These are phyloP conservation scores for Caiman crocodilus DNA, from an alignment of 2,797 vertebrate genomes.

Conservation along the genomic window DNA sequence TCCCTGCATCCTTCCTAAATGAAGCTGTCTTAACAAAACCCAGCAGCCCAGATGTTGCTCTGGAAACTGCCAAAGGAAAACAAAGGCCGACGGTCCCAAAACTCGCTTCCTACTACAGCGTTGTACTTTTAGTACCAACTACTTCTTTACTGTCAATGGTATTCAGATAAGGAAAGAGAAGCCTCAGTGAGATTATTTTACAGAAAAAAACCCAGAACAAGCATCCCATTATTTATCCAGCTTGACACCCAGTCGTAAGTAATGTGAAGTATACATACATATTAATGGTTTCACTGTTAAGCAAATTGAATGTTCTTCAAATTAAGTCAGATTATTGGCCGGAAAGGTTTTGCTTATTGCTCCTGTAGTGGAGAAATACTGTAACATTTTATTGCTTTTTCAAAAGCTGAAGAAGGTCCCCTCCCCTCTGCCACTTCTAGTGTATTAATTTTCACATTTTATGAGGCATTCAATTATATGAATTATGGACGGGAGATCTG, in stretches of 20 bases:
- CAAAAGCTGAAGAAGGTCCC: conserved; percentile 4
- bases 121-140: not conserved
- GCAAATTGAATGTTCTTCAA: not conserved
- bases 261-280: not conserved
- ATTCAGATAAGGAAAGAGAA: not conserved
- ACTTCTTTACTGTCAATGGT: not conserved
- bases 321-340: conserved; percentile 18
- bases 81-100: not conserved
- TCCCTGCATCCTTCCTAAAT: too few relatives aligned
- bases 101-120: not conserved
- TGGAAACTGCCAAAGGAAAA: not conserved
- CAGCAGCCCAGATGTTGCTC: not conserved
- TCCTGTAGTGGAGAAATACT: not conserved
- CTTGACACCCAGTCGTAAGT: not conserved
- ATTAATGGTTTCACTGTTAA: not conserved
- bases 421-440: conserved; percentile 1
- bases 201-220: not conserved
- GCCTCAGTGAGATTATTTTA: not conserved
- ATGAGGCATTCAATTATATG: conserved; percentile 50
- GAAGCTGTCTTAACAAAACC: too few relatives aligned
- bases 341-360: conserved; percentile 9
- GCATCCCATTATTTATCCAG: not conserved
- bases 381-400: not conserved
- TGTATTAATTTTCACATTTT: conserved; percentile 40
- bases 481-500: conserved; percentile 26